A percentile compares a stretch with the other conserved stretches of the same genome.
Evolutionary conservation across 2,797 vertebrate genomes (phyloP).

Genomic region (Sphenopsis melanotis): DNA sequence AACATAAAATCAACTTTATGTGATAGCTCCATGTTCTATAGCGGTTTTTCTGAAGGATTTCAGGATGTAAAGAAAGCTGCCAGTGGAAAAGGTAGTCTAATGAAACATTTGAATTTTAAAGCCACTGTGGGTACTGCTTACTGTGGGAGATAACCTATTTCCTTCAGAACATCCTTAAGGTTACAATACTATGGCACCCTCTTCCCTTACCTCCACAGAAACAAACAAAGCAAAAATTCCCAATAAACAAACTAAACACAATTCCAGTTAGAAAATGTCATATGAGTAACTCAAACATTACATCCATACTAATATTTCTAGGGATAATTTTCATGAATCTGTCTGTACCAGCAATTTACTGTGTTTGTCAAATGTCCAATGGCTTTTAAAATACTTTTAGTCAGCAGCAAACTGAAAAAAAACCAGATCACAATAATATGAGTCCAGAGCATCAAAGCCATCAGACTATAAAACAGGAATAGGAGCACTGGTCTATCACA

Average conservation of each 20-base stretch:
- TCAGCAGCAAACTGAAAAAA: not conserved
- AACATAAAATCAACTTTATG: slow-evolving; percentile 6
- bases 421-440: not conserved
- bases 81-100: not conserved
- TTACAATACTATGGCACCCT: not conserved
- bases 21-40: not conserved
- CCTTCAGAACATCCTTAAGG: not conserved
- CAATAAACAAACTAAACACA: not conserved
- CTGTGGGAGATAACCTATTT: not conserved
- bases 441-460: not conserved
- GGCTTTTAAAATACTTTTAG: not conserved
- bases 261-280: not conserved
- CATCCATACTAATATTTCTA: not conserved
- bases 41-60: not conserved
- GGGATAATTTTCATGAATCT: not conserved
- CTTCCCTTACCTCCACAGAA: not conserved
- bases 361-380: not conserved
- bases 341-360: not conserved
- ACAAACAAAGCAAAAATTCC: not conserved
- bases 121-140: not conserved
- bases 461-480: not conserved
- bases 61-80: not conserved
- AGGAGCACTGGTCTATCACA: not conserved
- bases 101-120: not conserved
- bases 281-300: not conserved